Percentiles rank a stretch among this genome's conserved stretches.
phyloP scores from a whole-genome alignment of 1,140 invertebrate species.

The Dryas iulia region DNA sequence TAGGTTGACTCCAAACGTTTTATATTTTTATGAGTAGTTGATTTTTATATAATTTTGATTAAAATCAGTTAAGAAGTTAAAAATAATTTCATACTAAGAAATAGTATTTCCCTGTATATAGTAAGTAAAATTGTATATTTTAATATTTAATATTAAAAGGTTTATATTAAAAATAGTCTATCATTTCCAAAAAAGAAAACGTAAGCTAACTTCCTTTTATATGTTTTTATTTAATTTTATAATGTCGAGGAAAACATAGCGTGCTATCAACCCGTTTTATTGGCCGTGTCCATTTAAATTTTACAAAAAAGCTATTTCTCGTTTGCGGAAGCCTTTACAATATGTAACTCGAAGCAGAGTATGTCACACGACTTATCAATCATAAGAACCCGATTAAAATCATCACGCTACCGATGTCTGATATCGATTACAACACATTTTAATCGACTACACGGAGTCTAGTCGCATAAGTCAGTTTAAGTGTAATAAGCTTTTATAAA shows the following conservation, averaged over 20 bases:
- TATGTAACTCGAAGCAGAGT: constrained; percentile 44
- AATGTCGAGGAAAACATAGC: not conserved
- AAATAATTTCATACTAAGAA: too few relatives aligned
- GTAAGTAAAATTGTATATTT: too few relatives aligned
- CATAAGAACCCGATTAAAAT: constrained; percentile 42
- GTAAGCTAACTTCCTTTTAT: too few relatives aligned
- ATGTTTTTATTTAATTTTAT: too few relatives aligned
- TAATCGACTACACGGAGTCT: constrained; percentile 23
- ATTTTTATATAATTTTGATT: not conserved
- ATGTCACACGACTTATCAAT: constrained; percentile 66
- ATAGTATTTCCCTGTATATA: too few relatives aligned
- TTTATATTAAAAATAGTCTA: too few relatives aligned
- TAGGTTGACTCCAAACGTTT: constrained; percentile 6
- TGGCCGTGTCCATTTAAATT: not conserved
- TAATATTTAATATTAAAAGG: too few relatives aligned
- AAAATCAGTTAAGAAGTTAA: not conserved
- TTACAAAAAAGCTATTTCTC: not conserved
- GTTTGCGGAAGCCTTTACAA: constrained; percentile 30
- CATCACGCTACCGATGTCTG: constrained; percentile 47
- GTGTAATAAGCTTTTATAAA: not conserved
- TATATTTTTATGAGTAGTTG: not conserved
- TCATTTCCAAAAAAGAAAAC: too few relatives aligned
- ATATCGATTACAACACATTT: constrained; percentile 32
- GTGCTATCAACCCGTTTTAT: not conserved
- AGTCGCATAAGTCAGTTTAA: not conserved